Evolutionary conservation across 2,888 invertebrate species (phyloP).

Genomic region (Eristalis arbustorum): DNA sequence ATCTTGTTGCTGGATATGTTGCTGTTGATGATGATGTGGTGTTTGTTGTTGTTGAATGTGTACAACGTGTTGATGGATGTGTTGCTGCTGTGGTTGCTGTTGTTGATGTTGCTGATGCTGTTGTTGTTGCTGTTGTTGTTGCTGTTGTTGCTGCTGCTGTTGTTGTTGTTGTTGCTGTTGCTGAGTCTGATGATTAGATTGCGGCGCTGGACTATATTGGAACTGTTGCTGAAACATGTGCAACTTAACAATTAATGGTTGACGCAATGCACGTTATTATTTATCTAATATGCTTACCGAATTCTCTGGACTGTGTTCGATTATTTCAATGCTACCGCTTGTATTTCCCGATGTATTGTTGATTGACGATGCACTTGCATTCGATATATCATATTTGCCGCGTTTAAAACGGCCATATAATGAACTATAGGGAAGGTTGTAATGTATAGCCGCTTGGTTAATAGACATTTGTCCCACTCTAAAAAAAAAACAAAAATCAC

Average conservation of each 20-base stretch:
- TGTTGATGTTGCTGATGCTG: constrained; percentile 68
- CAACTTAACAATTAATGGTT: constrained; percentile 78
- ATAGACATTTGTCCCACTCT: constrained; percentile 96
- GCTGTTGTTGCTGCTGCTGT: constrained; percentile 70
- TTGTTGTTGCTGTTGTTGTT: constrained; percentile 72
- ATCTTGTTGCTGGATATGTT: constrained; percentile 78
- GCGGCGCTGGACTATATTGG: constrained; percentile 79
- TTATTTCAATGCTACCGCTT: constrained; percentile 79
- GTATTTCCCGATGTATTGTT: constrained; percentile 79
- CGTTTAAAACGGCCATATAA: constrained; percentile 93
- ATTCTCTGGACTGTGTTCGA: constrained; percentile 80
- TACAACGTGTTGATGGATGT: constrained; percentile 79
- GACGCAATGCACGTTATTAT: constrained; percentile 69
- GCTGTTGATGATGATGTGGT: constrained; percentile 76
- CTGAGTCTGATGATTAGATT: constrained; percentile 72
- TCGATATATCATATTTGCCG: constrained; percentile 87
- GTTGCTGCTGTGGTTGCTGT: constrained; percentile 71
- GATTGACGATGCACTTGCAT: constrained; percentile 77
- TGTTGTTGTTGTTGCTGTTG: constrained; percentile 76
- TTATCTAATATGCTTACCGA: constrained; percentile 76
- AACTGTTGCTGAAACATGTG: constrained; percentile 80
- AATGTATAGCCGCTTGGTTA: constrained; percentile 95
- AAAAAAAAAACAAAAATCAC: constrained; percentile 71
- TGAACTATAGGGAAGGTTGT: constrained; percentile 94
- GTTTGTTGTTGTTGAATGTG: constrained; percentile 77